Conservation (phyloP, 92 coral and sea anemone genomes). For the Galaxea fascicularis region DNA sequence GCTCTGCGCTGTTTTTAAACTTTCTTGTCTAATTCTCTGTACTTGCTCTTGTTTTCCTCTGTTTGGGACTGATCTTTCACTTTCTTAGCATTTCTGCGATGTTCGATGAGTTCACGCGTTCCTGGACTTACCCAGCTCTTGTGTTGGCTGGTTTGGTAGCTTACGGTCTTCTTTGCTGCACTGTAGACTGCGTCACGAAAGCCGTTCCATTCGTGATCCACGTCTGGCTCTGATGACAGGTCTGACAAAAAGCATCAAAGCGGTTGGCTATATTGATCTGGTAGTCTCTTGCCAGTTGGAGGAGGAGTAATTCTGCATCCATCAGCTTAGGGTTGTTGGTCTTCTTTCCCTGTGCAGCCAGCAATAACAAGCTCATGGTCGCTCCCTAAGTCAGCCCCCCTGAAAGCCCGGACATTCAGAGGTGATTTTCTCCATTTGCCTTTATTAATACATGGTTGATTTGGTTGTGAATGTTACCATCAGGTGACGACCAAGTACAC, state of each 20-base stretch:
- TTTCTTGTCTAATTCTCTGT: no score
- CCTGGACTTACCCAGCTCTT: slow-evolving; percentile 21
- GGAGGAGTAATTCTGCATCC: no score
- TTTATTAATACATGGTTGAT: slow-evolving; percentile 21
- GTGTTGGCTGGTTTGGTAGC: slow-evolving; percentile 22
- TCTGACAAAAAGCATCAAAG: no score
- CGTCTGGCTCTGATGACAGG: no score
- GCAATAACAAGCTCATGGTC: slow-evolving; percentile 30
- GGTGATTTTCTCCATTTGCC: slow-evolving; percentile 36
- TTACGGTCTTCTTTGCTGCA: slow-evolving; percentile 16
- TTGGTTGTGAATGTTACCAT: no score
- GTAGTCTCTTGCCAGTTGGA: no score
- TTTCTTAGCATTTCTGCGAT: slow-evolving; percentile 14
- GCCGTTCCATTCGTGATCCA: no score
- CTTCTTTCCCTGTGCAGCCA: no score
- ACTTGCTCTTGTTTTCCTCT: no score
- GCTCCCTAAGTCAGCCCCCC: slow-evolving; percentile 38
- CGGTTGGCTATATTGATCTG: no score
- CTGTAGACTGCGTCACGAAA: no score
- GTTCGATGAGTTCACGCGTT: slow-evolving; percentile 13
- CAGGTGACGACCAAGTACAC: slow-evolving; percentile 28
- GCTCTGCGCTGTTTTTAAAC: slow-evolving; percentile 20
- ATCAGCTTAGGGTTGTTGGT: no score
- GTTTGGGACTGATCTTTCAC: slow-evolving; percentile 7
- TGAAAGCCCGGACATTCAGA: slow-evolving; percentile 28